Evolutionary conservation across 1,140 invertebrate species (phyloP).

Genomic region (Drosophila pseudoobscura): DNA sequence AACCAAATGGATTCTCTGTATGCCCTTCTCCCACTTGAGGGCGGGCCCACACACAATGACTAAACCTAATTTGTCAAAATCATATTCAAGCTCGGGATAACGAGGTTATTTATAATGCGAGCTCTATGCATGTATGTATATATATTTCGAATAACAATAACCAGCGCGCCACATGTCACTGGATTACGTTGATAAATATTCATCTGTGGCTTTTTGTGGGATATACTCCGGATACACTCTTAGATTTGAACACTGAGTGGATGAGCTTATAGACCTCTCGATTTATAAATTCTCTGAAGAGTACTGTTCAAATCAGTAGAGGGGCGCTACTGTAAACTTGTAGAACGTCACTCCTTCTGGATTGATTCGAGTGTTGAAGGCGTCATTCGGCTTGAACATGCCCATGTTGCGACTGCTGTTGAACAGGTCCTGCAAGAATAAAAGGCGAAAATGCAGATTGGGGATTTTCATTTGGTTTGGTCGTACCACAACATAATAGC

Average conservation of each 20-base stretch:
- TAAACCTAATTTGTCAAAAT: slow-evolving; percentile 40
- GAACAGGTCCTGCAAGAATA: slow-evolving; percentile 49
- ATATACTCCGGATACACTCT: neutral
- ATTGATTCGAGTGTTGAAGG: slow-evolving; percentile 46
- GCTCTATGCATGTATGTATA: slow-evolving; percentile 4
- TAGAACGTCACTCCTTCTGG: slow-evolving; percentile 55
- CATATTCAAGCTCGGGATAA: slow-evolving; percentile 33
- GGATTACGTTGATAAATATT: slow-evolving; percentile 11
- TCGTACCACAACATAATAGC: slow-evolving; percentile 50
- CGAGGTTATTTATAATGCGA: slow-evolving; percentile 38
- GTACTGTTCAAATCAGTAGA: slow-evolving; percentile 19
- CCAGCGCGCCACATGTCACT: slow-evolving; percentile 9
- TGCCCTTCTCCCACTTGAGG: neutral
- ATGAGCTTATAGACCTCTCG: neutral
- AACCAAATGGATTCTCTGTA: slow-evolving; percentile 29
- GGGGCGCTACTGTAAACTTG: slow-evolving; percentile 39
- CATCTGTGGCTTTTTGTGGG: slow-evolving; percentile 4
- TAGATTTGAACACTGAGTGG: too few species aligned
- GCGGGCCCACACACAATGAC: slow-evolving; percentile 2
- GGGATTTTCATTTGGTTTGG: neutral
- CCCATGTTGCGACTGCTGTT: slow-evolving; percentile 32
- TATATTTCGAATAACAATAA: slow-evolving; percentile 23
- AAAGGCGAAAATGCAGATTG: neutral
- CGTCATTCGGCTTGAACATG: slow-evolving; percentile 40
- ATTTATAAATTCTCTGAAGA: neutral